These are phyloP conservation scores for Holocentrus rufus DNA, from an alignment of 2,797 vertebrate genomes.

Conservation along the genomic window DNA sequence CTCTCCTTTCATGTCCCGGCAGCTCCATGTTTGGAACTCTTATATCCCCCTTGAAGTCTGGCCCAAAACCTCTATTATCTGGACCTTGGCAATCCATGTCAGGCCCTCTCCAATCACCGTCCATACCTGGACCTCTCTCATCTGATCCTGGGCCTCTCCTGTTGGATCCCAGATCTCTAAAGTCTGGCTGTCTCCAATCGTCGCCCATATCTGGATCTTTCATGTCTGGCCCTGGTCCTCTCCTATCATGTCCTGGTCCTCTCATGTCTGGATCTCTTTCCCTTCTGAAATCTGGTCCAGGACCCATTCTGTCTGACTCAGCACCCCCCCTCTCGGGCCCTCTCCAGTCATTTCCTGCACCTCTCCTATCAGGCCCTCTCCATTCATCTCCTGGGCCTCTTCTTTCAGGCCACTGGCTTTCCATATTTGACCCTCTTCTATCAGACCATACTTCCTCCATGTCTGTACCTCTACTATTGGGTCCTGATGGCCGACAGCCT, in stretches of 20 bases:
- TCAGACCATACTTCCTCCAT: conserved; percentile 52
- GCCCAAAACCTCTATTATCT: not conserved
- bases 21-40: conserved; percentile 45
- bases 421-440: conserved; percentile 35
- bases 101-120: conserved; percentile 2
- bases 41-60: conserved; percentile 27
- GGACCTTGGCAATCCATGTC: not conserved
- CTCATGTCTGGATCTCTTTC: conserved; percentile 40
- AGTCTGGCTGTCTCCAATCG: conserved; percentile 47
- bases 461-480: conserved; percentile 36
- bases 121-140: not conserved
- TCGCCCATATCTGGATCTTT: conserved; percentile 37
- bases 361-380: conserved; percentile 36
- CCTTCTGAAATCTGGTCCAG: conserved; percentile 44
- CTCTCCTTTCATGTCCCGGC: conserved; percentile 24
- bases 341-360: conserved; percentile 53
- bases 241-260: conserved; percentile 37
- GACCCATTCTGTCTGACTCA: conserved; percentile 26
- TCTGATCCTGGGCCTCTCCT: not conserved
- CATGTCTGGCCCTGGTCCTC: conserved; percentile 34
- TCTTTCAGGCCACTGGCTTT: conserved; percentile 34
- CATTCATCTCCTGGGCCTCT: conserved; percentile 43
- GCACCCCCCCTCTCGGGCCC: conserved; percentile 27
- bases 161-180: not conserved
- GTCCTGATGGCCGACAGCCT: conserved; percentile 25